These are phyloP conservation scores for Epistrophella euchroma DNA, from an alignment of 2,888 invertebrate genomes.

Conservation along the genomic window DNA sequence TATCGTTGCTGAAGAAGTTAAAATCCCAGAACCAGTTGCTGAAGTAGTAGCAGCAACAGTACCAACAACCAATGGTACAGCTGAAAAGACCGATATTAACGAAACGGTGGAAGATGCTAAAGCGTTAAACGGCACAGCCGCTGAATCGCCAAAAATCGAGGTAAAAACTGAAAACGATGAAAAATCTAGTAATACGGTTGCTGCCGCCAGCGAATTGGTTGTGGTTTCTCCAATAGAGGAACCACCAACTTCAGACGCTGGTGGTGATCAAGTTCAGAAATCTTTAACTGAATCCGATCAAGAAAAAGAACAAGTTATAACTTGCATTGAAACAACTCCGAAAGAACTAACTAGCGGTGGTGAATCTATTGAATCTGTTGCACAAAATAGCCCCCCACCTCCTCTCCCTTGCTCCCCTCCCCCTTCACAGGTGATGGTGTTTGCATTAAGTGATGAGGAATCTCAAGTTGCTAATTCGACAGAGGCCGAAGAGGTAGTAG, in stretches of 20 bases:
- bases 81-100: conserved; percentile 60
- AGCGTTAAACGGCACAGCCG: conserved; percentile 71
- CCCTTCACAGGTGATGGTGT: conserved; percentile 90
- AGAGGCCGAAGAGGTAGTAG: conserved; percentile 25
- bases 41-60: conserved; percentile 50
- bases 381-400: conserved; percentile 85
- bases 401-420: conserved; percentile 90
- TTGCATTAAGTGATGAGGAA: conserved; percentile 84
- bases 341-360: conserved; percentile 73
- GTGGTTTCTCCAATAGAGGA: conserved; percentile 61
- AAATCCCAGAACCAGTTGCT: conserved; percentile 61
- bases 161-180: conserved; percentile 76
- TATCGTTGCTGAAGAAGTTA: conserved; percentile 71
- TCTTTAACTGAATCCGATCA: conserved; percentile 77
- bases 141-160: conserved; percentile 75
- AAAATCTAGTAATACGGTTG: conserved; percentile 64
- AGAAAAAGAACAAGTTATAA: conserved; percentile 76
- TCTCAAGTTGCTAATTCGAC: conserved; percentile 71
- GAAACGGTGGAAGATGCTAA: conserved; percentile 72
- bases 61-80: conserved; percentile 72
- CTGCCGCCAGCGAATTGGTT: conserved; percentile 60
- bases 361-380: conserved; percentile 74
- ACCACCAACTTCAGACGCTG: conserved; percentile 58
- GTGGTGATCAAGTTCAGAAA: conserved; percentile 74
- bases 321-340: conserved; percentile 77